phyloP scores from a whole-genome alignment of 2,113 vertebrate genomes.

The Campylomormyrus numenius region DNA sequence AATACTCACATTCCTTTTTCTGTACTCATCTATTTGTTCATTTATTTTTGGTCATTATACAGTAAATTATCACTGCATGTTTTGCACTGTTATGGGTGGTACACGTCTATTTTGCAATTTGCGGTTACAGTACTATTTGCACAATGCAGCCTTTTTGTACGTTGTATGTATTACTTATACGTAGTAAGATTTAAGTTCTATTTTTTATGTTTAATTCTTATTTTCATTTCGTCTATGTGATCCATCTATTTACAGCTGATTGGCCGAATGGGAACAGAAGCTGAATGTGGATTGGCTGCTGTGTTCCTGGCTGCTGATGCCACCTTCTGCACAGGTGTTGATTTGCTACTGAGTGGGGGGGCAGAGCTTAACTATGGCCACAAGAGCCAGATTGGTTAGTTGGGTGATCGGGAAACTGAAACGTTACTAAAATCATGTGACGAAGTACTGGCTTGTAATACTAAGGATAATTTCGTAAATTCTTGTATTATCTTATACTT shows the following conservation, averaged over 20 bases:
- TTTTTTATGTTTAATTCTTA: not conserved
- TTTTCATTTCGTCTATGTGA: not conserved
- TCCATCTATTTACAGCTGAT: slow-evolving; percentile 54
- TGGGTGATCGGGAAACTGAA: not conserved
- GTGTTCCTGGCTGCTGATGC: slow-evolving; percentile 69
- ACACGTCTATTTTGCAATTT: not conserved
- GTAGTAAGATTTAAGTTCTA: not conserved
- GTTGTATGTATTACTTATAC: not conserved
- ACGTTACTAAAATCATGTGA: not conserved
- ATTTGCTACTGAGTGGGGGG: slow-evolving; percentile 66
- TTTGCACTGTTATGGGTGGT: not conserved
- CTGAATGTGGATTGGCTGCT: slow-evolving; percentile 59
- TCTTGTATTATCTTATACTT: not conserved
- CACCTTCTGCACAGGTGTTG: slow-evolving; percentile 71
- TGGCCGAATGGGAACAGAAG: slow-evolving; percentile 71
- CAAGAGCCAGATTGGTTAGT: slow-evolving; percentile 54
- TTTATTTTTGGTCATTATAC: not conserved
- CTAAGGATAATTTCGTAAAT: not conserved
- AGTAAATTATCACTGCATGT: not conserved
- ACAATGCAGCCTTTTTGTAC: not conserved
- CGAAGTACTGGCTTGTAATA: not conserved
- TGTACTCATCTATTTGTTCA: not conserved
- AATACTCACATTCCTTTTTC: not conserved
- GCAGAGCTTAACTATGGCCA: slow-evolving; percentile 68
- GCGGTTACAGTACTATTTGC: not conserved